phyloP scores from a whole-genome alignment of 1,140 invertebrate species.

The Musca domestica region DNA sequence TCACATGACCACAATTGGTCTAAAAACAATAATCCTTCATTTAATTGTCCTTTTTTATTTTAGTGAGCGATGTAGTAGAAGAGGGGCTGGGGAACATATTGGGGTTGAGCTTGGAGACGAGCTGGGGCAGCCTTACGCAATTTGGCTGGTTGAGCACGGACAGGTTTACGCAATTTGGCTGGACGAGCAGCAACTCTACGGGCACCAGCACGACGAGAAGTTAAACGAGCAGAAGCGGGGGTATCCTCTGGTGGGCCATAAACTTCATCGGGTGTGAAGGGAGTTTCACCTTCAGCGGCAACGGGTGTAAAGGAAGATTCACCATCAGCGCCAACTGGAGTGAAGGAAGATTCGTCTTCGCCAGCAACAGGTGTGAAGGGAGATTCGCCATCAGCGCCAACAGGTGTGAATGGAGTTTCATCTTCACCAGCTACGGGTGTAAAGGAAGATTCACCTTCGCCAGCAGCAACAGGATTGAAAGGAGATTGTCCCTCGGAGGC shows the following conservation, averaged over 20 bases:
- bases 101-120: slow-evolving; percentile 3
- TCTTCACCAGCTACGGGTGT: slow-evolving; percentile 32
- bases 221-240: slow-evolving; percentile 10
- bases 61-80: slow-evolving; percentile 14
- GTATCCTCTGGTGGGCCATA: slow-evolving; percentile 42
- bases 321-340: slow-evolving; percentile 31
- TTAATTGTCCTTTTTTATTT: no score
- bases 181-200: slow-evolving; percentile 4
- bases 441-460: no score
- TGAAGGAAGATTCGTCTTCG: no score
- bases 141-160: slow-evolving; percentile 7
- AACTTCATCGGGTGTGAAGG: slow-evolving; percentile 34
- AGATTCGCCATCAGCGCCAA: slow-evolving; percentile 13
- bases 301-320: slow-evolving; percentile 36
- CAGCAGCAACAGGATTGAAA: no score
- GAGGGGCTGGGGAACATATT: slow-evolving; percentile 2
- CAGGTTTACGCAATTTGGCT: slow-evolving; percentile 15
- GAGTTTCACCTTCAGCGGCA: slow-evolving; percentile 18
- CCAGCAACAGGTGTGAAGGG: no score
- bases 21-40: no score
- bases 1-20: no score
- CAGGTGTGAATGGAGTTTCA: slow-evolving; percentile 38
- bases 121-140: no score
- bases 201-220: slow-evolving; percentile 3
- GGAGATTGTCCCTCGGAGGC: slow-evolving; percentile 28